These are phyloP conservation scores for Rhynchonycteris naso DNA, from an alignment of 2,797 vertebrate species.

Conservation along the genomic window DNA sequence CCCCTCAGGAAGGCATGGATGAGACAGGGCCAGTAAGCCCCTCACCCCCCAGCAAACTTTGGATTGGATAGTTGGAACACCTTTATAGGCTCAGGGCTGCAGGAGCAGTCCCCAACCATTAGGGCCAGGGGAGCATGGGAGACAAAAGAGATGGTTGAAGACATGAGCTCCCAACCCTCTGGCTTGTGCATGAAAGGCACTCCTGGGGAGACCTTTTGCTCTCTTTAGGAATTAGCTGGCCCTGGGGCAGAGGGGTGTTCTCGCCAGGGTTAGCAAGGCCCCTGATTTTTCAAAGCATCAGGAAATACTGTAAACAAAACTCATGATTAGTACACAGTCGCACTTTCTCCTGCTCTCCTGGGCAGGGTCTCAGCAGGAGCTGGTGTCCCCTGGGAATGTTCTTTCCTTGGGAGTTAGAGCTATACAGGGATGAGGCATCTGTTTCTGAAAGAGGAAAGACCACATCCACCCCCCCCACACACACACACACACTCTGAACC, in stretches of 20 bases:
- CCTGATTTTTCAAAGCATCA: not conserved
- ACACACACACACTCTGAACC: not conserved
- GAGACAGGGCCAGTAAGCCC: not conserved
- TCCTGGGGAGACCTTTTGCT: not conserved
- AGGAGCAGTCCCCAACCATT: not conserved
- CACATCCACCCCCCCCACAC: rapidly evolving
- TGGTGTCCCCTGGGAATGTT: not conserved
- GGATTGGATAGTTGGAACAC: not conserved
- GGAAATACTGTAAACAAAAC: not conserved
- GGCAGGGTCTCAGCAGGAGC: not conserved
- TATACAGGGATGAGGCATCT: not conserved
- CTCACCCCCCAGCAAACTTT: not conserved
- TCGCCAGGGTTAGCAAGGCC: not conserved
- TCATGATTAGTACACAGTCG: not conserved
- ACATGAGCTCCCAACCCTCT: not conserved
- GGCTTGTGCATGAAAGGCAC: not conserved
- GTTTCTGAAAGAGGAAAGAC: slow-evolving; percentile 2
- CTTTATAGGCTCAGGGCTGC: not conserved
- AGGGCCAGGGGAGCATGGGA: no score
- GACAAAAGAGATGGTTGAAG: not conserved
- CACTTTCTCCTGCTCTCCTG: not conserved
- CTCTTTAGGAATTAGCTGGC: not conserved
- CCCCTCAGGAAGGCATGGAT: not conserved
- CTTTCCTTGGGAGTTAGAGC: not conserved
- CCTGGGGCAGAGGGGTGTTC: not conserved